Evolutionary conservation across 2,113 vertebrate species (phyloP).

Genomic region (Notarius quadriscutis): DNA sequence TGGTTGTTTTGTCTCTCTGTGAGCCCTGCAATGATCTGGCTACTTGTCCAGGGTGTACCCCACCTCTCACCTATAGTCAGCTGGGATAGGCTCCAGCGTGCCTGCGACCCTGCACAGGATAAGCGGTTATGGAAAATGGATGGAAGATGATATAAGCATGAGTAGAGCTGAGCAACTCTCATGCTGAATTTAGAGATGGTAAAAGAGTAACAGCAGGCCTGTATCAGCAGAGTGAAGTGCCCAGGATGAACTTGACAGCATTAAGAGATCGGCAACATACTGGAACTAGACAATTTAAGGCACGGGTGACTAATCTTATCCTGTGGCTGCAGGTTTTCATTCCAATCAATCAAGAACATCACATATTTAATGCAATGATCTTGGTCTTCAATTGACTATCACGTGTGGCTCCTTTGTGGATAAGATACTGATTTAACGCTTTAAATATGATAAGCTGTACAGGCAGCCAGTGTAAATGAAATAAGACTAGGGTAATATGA

Average conservation of each 20-base stretch:
- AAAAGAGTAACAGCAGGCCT: background rate
- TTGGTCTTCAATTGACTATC: background rate
- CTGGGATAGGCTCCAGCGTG: no score
- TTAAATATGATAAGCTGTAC: background rate
- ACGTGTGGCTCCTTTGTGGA: background rate
- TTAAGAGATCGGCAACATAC: background rate
- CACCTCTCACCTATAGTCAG: no score
- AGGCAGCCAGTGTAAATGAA: constrained; percentile 13
- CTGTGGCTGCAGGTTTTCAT: constrained; percentile 6
- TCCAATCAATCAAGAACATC: background rate
- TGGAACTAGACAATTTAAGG: background rate
- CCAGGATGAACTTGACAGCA: background rate
- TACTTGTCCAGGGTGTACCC: no score
- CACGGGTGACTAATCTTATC: background rate
- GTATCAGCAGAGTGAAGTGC: background rate
- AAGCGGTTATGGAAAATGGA: no score
- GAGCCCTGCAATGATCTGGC: no score
- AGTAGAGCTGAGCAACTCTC: background rate
- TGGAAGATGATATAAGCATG: background rate
- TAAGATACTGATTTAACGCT: background rate
- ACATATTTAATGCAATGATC: background rate
- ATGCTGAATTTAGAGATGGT: background rate
- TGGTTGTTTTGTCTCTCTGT: no score
- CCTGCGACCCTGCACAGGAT: no score
- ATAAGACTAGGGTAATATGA: constrained; percentile 37